Evolutionary conservation across 2,113 vertebrate genomes (phyloP).

Genomic region (Pterophyllum scalare): DNA sequence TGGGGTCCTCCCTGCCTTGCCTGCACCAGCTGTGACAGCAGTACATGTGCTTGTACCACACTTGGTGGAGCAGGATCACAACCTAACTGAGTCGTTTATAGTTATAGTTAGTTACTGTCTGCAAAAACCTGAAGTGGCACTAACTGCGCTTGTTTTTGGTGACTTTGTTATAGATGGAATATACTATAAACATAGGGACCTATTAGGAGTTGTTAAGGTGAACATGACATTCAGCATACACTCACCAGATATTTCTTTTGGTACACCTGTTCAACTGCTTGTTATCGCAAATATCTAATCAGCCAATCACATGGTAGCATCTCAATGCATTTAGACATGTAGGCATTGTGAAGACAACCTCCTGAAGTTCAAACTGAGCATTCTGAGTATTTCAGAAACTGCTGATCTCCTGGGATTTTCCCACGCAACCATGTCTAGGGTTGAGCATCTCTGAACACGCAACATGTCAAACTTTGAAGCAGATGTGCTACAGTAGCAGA

Average conservation of each 20-base stretch:
- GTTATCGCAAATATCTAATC: neutral
- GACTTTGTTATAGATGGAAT: neutral
- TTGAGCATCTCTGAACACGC: neutral
- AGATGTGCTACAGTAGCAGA: neutral
- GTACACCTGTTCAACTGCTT: too few relatives aligned
- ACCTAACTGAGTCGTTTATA: conserved; percentile 86
- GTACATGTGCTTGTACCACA: conserved; percentile 87
- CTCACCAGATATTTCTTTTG: neutral
- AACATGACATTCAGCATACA: neutral
- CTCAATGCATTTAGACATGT: neutral
- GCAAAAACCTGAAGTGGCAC: too few relatives aligned
- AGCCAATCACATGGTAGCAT: neutral
- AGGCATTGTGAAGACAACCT: neutral
- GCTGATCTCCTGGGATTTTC: too few relatives aligned
- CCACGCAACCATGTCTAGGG: neutral
- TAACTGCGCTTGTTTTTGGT: too few relatives aligned
- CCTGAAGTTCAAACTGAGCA: neutral
- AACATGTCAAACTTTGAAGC: neutral
- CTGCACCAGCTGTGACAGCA: too few relatives aligned
- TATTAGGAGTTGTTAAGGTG: neutral
- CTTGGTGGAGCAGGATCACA: conserved; percentile 89
- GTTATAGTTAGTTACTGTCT: conserved; percentile 75
- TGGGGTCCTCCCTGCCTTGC: too few relatives aligned
- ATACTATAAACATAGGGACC: neutral
- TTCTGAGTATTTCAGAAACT: too few relatives aligned